Conservation (phyloP, 2,888 invertebrate species). For the Phasia obesa region DNA sequence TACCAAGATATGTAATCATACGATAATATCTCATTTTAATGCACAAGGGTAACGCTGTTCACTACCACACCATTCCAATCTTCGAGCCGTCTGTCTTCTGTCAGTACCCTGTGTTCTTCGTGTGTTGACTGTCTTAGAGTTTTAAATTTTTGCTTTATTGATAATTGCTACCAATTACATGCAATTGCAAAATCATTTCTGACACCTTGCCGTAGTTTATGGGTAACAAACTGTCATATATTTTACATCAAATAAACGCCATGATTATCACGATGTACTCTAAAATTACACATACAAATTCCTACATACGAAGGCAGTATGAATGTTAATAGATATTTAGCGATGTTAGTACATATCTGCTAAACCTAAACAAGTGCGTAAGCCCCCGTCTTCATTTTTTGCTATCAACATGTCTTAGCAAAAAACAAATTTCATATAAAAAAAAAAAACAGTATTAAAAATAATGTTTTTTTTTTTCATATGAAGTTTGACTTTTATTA, state of each 20-base stretch:
- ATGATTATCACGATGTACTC: slow-evolving; percentile 66
- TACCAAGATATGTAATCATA: too few species aligned
- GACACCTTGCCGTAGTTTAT: slow-evolving; percentile 73
- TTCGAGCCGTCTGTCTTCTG: neutral
- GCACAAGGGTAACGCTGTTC: neutral
- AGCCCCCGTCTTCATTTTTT: too few species aligned
- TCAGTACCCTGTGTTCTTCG: slow-evolving; percentile 5
- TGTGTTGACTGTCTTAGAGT: slow-evolving; percentile 30
- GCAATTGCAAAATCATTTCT: slow-evolving; percentile 79
- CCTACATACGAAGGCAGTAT: neutral
- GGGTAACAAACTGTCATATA: slow-evolving; percentile 71
- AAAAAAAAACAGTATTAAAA: too few species aligned
- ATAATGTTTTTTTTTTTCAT: too few species aligned
- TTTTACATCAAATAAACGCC: slow-evolving; percentile 71
- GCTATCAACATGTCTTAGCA: too few species aligned
- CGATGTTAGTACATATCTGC: too few species aligned
- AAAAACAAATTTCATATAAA: too few species aligned
- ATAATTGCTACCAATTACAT: slow-evolving; percentile 81
- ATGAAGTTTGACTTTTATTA: too few species aligned
- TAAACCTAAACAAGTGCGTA: too few species aligned
- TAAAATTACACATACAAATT: neutral
- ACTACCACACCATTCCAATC: neutral
- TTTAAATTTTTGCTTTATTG: slow-evolving; percentile 65
- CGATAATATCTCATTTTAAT: neutral
- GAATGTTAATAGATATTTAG: neutral